Evolutionary conservation across 2,797 vertebrate species (phyloP).

Genomic region (Takifugu ocellatus): DNA sequence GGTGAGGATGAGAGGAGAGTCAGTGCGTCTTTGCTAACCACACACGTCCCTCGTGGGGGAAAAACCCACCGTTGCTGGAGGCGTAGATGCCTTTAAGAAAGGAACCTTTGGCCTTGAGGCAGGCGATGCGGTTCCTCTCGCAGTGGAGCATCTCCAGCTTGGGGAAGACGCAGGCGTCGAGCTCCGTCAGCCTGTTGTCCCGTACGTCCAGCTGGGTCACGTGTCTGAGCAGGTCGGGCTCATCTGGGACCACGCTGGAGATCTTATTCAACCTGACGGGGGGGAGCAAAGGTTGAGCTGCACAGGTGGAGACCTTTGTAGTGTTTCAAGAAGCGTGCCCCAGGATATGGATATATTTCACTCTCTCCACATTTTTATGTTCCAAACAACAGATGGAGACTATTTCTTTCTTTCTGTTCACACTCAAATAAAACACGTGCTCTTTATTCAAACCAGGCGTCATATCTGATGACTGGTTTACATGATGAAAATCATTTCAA

Average conservation of each 20-base stretch:
- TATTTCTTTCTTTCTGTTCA: no score
- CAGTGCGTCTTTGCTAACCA: constrained; percentile 2
- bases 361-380: no score
- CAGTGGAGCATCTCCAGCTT: constrained; percentile 93
- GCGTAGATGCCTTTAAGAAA: constrained; percentile 89
- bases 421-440: no score
- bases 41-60: background rate
- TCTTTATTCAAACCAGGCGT: no score
- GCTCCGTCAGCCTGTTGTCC: constrained; percentile 86
- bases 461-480: no score
- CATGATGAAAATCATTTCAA: no score
- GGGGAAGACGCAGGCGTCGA: constrained; percentile 87
- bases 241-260: constrained; percentile 79
- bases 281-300: constrained; percentile 33
- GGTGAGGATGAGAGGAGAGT: background rate
- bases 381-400: no score
- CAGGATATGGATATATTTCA: constrained; percentile 19
- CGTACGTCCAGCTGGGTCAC: constrained; percentile 92
- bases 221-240: constrained; percentile 87
- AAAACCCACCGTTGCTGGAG: constrained; percentile 84
- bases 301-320: constrained; percentile 38
- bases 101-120: constrained; percentile 83
- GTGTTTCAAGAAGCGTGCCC: constrained; percentile 38
- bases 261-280: constrained; percentile 87
- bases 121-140: constrained; percentile 86